A percentile compares a stretch with the other conserved stretches of the same genome.
Evolutionary conservation across 2,113 vertebrate genomes (phyloP).

Genomic region (Paralichthys olivaceus): DNA sequence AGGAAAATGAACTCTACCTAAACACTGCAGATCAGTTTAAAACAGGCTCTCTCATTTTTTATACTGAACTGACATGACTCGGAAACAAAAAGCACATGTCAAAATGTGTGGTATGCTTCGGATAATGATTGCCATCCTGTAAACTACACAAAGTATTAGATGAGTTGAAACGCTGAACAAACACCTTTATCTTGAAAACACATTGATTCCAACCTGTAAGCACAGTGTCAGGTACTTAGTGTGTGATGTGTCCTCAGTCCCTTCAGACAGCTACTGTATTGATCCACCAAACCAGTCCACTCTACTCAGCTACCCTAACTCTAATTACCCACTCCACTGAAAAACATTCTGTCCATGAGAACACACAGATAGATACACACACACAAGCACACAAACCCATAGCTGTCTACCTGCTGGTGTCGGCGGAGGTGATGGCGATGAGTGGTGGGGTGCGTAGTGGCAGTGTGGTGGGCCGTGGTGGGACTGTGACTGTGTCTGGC

Average conservation of each 20-base stretch:
- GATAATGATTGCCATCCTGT: not conserved
- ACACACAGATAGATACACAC: not conserved
- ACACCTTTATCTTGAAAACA: not conserved
- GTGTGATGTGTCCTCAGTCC: conserved; percentile 2
- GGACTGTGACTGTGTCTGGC: conserved; percentile 80
- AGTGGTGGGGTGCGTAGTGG: conserved; percentile 89
- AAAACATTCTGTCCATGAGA: not conserved
- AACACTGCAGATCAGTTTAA: not conserved
- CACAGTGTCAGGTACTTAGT: not conserved
- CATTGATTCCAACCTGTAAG: conserved; percentile 12
- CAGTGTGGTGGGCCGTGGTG: conserved; percentile 89
- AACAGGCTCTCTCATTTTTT: not conserved
- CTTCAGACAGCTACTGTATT: conserved; percentile 11
- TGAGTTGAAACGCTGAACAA: not conserved
- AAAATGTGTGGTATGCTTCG: not conserved
- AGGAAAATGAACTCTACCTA: not conserved
- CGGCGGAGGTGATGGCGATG: conserved; percentile 94
- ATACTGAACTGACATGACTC: not conserved
- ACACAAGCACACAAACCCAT: not conserved
- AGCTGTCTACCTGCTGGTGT: conserved; percentile 87
- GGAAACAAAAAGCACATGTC: not conserved
- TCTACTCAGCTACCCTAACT: not conserved
- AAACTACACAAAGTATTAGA: not conserved
- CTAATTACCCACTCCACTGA: conserved; percentile 18
- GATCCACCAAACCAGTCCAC: conserved; percentile 16